Conservation (phyloP, 2,888 invertebrate genomes). For the Anoplius nigerrimus region DNA sequence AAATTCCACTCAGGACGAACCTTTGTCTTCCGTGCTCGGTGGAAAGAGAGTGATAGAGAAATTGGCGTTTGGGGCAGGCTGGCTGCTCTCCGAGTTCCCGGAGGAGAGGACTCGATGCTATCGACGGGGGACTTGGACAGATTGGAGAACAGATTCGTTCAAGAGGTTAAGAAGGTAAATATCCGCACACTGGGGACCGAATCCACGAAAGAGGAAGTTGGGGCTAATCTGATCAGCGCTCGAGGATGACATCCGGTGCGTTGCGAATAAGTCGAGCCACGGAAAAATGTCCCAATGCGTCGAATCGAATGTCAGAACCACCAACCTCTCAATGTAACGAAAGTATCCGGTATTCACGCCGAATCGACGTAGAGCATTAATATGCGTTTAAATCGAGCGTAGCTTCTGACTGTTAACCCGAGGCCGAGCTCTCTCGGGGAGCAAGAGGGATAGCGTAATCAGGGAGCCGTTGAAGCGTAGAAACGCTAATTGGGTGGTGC, state of each 20-base stretch:
- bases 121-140: slow-evolving; percentile 35
- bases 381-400: too few relatives aligned
- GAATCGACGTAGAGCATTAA: too few relatives aligned
- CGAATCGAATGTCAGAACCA: too few relatives aligned
- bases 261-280: slow-evolving; percentile 29
- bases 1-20: slow-evolving; percentile 40
- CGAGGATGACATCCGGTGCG: slow-evolving; percentile 20
- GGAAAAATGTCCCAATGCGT: not conserved
- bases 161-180: too few relatives aligned
- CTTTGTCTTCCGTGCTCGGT: slow-evolving; percentile 38
- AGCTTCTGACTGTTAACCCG: too few relatives aligned
- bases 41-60: slow-evolving; percentile 30
- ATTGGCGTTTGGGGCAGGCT: slow-evolving; percentile 31
- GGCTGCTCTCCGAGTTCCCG: not conserved
- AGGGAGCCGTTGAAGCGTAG: slow-evolving; percentile 36
- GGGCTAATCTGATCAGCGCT: slow-evolving; percentile 36
- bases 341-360: too few relatives aligned
- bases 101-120: slow-evolving; percentile 39
- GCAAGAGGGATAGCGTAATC: slow-evolving; percentile 5
- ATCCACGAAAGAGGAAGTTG: not conserved
- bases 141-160: slow-evolving; percentile 30
- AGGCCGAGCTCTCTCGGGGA: too few relatives aligned
- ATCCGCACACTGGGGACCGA: too few relatives aligned
- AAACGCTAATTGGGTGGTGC: slow-evolving; percentile 55
- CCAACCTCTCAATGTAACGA: too few relatives aligned